Percentiles rank a stretch among this genome's conserved stretches.
These are phyloP conservation scores for Parazoanthus darwini DNA, from an alignment of 92 coral and sea anemone genomes.

Conservation along the genomic window DNA sequence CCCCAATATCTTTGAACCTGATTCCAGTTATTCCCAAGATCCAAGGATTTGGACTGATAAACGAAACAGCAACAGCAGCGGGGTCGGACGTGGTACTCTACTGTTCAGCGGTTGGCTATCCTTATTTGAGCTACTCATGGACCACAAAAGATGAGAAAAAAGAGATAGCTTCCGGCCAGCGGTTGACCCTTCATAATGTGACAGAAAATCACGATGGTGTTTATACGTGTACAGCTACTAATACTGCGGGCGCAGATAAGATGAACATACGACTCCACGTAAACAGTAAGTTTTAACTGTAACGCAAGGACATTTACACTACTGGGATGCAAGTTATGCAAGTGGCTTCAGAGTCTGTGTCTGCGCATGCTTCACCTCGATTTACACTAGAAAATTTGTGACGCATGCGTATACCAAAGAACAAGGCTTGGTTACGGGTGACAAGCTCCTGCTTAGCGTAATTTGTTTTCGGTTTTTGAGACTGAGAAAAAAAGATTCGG, in stretches of 20 bases:
- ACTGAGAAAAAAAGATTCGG: no score
- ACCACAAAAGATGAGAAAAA: not conserved
- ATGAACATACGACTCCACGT: constrained; percentile 14
- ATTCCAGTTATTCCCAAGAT: constrained; percentile 9
- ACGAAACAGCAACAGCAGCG: not conserved
- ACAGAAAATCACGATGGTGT: constrained; percentile 6
- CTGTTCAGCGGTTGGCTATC: constrained; percentile 14
- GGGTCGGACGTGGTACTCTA: not conserved
- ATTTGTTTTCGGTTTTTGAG: no score
- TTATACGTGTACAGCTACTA: constrained; percentile 12
- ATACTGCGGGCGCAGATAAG: constrained; percentile 15
- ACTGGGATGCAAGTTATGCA: no score
- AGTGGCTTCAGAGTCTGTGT: no score
- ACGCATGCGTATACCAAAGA: no score
- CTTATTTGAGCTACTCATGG: not conserved
- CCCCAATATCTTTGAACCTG: not conserved
- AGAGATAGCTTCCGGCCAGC: constrained; percentile 4
- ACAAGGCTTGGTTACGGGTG: no score
- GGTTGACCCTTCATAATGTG: not conserved
- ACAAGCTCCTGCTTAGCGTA: no score
- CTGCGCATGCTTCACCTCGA: no score
- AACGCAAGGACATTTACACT: no score
- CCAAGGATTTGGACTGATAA: constrained; percentile 17
- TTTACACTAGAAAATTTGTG: no score
- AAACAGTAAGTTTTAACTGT: not conserved